Base-by-base conservation (phyloP, 2,797 vertebrate genomes). In the Gobio occitaniae region DNA sequence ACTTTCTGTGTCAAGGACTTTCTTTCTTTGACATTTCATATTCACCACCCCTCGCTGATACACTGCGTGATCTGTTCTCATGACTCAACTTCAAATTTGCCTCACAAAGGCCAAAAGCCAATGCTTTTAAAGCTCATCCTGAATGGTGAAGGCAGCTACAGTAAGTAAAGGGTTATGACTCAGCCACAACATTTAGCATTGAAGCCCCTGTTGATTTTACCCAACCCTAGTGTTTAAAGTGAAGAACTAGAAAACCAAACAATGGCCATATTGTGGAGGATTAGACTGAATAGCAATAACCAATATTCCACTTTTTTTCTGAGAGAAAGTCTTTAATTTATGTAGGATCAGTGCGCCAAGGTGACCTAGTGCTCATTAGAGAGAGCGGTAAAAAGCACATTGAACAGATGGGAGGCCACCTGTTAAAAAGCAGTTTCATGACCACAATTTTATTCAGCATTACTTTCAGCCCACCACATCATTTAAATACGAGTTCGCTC, bases 71-170 rank as follows among this genome's bases (percentile, higher is more conserved):
- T 85, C 82, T 3, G 68, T 68, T 84, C 72, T 80, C 52, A 52
- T 89, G 87, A 91, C 85, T 91, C 88, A 89, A 70, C 77, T 79
- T 81, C 86, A 86, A 36, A 80, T 84, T 83, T 74, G 21, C 82
- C 61, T 70, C 41, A 88, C 72, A 89, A 84, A 89, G 84, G 88
- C 63, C 82, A 78, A 84, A 85, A 81, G 77, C 74, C 56, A 84
- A 16, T 2, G 56, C 80, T 86, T 84, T 85, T 65, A 85, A 78
- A 86, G 21, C 44, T 76, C 61, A 59, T 65, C n/a, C 2, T 10
- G 72, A 19, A 80, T 54, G 11, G 7, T 25, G 75, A 72, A 83
- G 41, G 56, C 78, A 69, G 75, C 59, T 69, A 81, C 36, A 69
- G 48, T 32, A 78, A 74, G 9, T 66, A 74, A 87, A 80, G 70